Conservation (phyloP, 2,888 invertebrate genomes). For the Xanthia icteritia region DNA sequence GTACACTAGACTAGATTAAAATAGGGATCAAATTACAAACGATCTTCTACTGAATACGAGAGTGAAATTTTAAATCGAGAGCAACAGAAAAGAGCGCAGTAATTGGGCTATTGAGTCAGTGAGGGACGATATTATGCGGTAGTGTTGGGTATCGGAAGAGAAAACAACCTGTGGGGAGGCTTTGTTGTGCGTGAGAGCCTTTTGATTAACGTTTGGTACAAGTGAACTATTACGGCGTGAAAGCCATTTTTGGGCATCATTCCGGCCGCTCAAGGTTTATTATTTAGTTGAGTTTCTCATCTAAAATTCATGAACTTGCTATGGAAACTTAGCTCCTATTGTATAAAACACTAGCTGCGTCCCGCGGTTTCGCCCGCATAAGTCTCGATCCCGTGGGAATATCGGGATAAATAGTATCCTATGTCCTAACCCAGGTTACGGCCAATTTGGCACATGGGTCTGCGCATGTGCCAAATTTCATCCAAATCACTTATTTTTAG, state of each 20-base stretch:
- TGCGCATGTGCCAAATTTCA: too few species aligned
- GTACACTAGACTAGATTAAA: not conserved
- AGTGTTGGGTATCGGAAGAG: not conserved
- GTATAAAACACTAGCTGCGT: too few species aligned
- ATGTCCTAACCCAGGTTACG: too few species aligned
- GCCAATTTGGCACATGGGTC: too few species aligned
- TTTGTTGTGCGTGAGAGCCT: slow-evolving; percentile 1
- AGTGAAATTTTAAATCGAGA: not conserved
- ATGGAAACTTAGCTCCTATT: not conserved
- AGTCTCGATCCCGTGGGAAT: too few species aligned
- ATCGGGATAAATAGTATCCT: too few species aligned
- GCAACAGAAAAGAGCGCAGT: slow-evolving; percentile 11
- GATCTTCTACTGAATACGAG: slow-evolving; percentile 15
- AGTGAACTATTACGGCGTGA: not conserved
- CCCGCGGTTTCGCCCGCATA: too few species aligned
- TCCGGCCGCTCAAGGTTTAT: not conserved
- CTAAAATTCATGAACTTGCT: not conserved
- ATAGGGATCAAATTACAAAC: not conserved
- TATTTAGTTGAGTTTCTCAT: not conserved
- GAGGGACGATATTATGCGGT: not conserved
- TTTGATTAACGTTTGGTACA: not conserved
- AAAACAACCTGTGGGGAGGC: not conserved
- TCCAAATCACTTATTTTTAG: too few species aligned
- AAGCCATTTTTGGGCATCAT: not conserved
- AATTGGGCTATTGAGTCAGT: not conserved